These are phyloP conservation scores for Drosophila maculinotata DNA, from an alignment of 2,888 invertebrate genomes.

Conservation along the genomic window DNA sequence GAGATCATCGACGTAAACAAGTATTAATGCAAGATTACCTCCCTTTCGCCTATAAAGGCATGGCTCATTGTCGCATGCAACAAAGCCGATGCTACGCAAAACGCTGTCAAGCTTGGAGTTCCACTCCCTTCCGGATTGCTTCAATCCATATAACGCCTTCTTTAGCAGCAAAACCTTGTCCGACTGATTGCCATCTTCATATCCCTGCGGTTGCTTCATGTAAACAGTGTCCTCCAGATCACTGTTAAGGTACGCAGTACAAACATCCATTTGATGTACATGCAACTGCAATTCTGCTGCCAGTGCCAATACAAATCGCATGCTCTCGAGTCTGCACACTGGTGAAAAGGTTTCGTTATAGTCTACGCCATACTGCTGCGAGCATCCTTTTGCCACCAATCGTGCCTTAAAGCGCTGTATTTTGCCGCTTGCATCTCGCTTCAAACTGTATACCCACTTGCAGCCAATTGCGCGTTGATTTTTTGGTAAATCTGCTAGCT, in stretches of 20 bases:
- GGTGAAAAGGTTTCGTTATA: neutral
- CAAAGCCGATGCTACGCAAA: too few relatives aligned
- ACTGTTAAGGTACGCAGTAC: too few relatives aligned
- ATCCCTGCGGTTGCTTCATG: conserved; percentile 2
- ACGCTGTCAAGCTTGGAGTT: neutral
- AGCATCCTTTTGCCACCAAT: neutral
- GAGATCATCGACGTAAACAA: conserved; percentile 19
- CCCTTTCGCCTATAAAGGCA: neutral
- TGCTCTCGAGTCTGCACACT: too few relatives aligned
- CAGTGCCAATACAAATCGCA: too few relatives aligned
- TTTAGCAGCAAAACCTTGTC: neutral
- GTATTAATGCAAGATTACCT: neutral
- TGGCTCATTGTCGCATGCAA: conserved; percentile 6
- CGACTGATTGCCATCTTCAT: neutral
- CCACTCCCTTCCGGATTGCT: conserved; percentile 5
- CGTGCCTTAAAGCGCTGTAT: neutral
- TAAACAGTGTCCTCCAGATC: neutral
- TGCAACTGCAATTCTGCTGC: too few relatives aligned
- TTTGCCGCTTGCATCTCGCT: neutral
- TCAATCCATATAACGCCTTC: conserved; percentile 1
- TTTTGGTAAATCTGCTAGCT: neutral
- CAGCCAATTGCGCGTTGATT: neutral
- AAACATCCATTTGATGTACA: too few relatives aligned
- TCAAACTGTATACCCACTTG: neutral
- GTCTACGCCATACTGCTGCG: conserved; percentile 4